Evolutionary conservation across 1,140 invertebrate genomes (phyloP).

Genomic region (Dicyema japonicum): DNA sequence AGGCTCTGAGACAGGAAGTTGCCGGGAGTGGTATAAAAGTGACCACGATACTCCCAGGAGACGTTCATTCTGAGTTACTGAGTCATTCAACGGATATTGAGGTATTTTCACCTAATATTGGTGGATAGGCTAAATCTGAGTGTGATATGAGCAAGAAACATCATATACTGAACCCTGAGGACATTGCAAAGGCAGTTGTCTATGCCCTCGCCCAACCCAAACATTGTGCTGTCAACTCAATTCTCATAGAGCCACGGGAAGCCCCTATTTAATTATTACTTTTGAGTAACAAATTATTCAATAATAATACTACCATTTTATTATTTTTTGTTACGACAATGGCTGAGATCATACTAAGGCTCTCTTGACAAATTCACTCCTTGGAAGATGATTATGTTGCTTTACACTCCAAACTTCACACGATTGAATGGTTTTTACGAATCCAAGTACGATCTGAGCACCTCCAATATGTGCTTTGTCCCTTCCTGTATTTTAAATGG

Average conservation of each 20-base stretch:
- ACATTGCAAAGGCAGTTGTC: conserved; percentile 16
- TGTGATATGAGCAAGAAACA: too few species aligned
- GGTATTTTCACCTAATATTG: background rate
- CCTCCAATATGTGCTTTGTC: too few species aligned
- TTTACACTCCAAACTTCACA: too few species aligned
- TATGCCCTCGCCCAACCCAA: conserved; percentile 17
- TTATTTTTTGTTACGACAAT: too few species aligned
- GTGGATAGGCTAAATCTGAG: conserved; percentile 3
- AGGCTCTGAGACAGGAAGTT: conserved; percentile 17
- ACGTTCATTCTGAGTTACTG: conserved; percentile 17
- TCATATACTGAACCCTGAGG: conserved; percentile 15
- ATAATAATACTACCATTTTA: too few species aligned
- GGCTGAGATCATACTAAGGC: too few species aligned
- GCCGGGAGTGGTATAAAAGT: conserved; percentile 12
- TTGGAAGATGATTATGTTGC: too few species aligned
- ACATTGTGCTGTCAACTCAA: conserved; percentile 20
- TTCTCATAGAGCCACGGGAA: conserved; percentile 19
- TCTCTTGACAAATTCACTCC: too few species aligned
- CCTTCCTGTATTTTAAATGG: too few species aligned
- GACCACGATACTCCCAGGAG: conserved; percentile 21
- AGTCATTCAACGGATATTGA: background rate
- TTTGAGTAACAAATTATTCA: background rate
- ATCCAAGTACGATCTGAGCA: too few species aligned
- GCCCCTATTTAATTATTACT: conserved; percentile 12
- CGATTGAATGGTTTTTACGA: too few species aligned